These are phyloP conservation scores for Ernsta delagoae DNA, from an alignment of 2,888 invertebrate genomes.

Conservation along the genomic window DNA sequence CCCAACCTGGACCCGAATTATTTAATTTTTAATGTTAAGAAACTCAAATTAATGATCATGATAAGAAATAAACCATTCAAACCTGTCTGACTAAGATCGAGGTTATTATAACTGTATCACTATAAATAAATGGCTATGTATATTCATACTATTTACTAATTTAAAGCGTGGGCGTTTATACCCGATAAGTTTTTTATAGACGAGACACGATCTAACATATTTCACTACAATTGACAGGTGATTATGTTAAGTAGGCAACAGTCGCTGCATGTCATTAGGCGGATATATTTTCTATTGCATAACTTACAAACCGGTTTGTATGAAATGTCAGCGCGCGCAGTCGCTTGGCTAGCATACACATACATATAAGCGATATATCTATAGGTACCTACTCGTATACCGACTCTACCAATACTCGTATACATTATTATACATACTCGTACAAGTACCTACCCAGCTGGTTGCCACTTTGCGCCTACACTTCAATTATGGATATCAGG, in stretches of 20 bases:
- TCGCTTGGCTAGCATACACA: conserved; percentile 52
- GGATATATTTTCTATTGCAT: conserved; percentile 75
- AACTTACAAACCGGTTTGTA: conserved; percentile 72
- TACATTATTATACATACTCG: no score
- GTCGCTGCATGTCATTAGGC: conserved; percentile 62
- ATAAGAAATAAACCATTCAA: neutral
- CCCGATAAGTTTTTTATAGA: conserved; percentile 33
- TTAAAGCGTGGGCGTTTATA: conserved; percentile 25
- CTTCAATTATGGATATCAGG: conserved; percentile 59
- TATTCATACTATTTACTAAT: conserved; percentile 10
- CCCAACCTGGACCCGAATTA: no score
- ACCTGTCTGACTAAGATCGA: no score
- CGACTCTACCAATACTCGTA: no score
- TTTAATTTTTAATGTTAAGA: neutral
- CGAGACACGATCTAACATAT: conserved; percentile 43
- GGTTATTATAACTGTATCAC: conserved; percentile 31
- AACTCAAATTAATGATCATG: neutral
- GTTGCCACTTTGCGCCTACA: conserved; percentile 60
- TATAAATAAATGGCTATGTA: conserved; percentile 23
- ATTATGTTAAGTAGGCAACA: conserved; percentile 65
- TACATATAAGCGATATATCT: conserved; percentile 49
- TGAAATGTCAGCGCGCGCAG: conserved; percentile 63
- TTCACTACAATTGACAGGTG: conserved; percentile 66
- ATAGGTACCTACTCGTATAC: neutral
- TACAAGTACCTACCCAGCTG: conserved; percentile 69